Evolutionary conservation across 2,797 vertebrate species (phyloP), one percentile per base, ranked within the genome.

Genomic region (Liparis tanakae): DNA sequence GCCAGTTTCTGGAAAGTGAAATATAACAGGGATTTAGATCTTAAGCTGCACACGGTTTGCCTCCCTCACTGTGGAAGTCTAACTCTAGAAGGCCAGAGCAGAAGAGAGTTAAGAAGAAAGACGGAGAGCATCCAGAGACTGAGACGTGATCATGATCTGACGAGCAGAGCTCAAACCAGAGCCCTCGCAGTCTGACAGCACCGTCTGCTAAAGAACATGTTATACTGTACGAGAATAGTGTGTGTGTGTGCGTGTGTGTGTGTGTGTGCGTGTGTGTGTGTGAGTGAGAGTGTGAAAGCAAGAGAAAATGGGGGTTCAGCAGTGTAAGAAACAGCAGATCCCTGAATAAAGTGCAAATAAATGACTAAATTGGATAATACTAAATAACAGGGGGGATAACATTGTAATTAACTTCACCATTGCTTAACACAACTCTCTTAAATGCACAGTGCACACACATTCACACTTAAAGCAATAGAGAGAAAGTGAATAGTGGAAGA

Each of bases 1-100:
- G 97, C 98, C 50, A 99, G 95, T 84, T 95, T 96, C 98, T 99
- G 90, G 61, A 87, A 90, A 90, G 80, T 80, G 74, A 88, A 87
- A 76, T 54, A 77, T 48, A 73, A 82, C 72, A 79, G 56, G 30
- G 74, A 73, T 82, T 87, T 74, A 82, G 72, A 84, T 25, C 72
- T 57, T 25, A 81, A 69, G 65, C 58, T 33, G 51, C 55, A 70
- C 46, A 51, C 48, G 65, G 50, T 70, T 54, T 44, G 34, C 67
- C 55, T 79, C 43, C 36, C 66, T 66, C 58, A 69, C 56, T 56
- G 50, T 50, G 14, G 74, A 48, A 12, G 60, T 60, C 70, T 87
- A 76, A 84, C 82, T 75, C 83, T 62, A 79, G 81, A 68, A 70
- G 73, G 85, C 57, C 22, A 58, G 70, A 59, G 25, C 63, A 74